Evolutionary conservation across 2,113 vertebrate species (phyloP).

Genomic region (Porphyrio hochstetteri): DNA sequence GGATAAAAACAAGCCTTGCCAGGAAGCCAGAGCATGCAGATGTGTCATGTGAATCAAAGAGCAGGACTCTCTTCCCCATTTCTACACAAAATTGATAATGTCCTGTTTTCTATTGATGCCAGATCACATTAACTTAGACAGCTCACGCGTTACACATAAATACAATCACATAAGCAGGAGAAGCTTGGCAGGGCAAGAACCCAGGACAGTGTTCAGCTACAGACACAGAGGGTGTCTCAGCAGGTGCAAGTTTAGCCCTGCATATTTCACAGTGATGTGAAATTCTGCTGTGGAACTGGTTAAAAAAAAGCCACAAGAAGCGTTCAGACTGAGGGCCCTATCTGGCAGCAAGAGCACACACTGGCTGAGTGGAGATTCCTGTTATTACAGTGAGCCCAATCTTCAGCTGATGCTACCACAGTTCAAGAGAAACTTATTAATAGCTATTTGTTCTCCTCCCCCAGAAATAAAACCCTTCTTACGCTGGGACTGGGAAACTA

Average conservation of each 20-base stretch:
- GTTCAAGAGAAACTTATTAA: not conserved
- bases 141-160: constrained; percentile 27
- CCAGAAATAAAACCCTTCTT: constrained; percentile 70
- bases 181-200: constrained; percentile 31
- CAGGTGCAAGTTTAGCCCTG: not conserved
- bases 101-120: not conserved
- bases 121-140: constrained; percentile 15
- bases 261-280: not conserved
- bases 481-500: constrained; percentile 98
- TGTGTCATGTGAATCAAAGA: not conserved
- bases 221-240: not conserved
- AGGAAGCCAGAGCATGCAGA: not conserved
- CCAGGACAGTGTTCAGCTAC: constrained; percentile 14
- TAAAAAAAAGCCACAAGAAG: not conserved
- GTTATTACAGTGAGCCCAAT: not conserved
- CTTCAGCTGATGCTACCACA: not conserved
- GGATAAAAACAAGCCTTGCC: not conserved
- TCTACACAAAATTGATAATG: not conserved
- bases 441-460: not conserved
- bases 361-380: not conserved
- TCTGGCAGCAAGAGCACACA: not conserved
- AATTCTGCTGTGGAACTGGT: not conserved
- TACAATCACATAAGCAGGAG: constrained; percentile 30
- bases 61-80: not conserved
- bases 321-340: not conserved